A percentile compares a stretch with the other conserved stretches of the same genome.
Conservation (phyloP, 2,797 vertebrate species). For the Sebastiscus albofasciatus region DNA sequence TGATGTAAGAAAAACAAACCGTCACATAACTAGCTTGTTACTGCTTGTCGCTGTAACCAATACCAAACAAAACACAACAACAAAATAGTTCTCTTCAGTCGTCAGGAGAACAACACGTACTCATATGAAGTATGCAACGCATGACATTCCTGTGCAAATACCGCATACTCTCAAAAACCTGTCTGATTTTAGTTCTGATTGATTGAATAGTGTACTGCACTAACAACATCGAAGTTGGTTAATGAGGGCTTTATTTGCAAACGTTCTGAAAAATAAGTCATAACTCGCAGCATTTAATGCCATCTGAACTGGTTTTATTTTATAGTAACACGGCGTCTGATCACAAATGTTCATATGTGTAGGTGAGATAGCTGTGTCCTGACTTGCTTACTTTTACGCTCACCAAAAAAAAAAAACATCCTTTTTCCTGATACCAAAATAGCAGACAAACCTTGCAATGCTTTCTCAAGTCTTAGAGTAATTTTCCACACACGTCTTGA, state of each 20-base stretch:
- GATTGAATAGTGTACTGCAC: not conserved
- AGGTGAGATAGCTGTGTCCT: not conserved
- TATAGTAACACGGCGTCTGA: not conserved
- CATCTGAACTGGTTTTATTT: not conserved
- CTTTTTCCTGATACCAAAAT: not conserved
- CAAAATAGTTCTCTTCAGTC: not conserved
- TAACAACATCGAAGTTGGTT: not conserved
- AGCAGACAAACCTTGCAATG: not conserved
- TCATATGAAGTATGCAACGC: not conserved
- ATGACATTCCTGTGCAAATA: not conserved
- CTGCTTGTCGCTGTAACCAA: too few species aligned
- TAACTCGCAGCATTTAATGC: not conserved
- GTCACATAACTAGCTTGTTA: too few species aligned
- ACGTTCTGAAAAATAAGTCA: not conserved
- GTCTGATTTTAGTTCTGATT: not conserved
- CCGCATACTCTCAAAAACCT: not conserved
- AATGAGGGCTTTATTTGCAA: not conserved
- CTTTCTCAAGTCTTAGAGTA: not conserved
- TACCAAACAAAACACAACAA: too few species aligned
- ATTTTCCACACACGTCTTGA: not conserved
- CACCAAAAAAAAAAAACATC: not conserved
- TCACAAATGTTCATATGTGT: not conserved
- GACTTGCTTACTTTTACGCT: not conserved
- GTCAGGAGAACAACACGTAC: not conserved
- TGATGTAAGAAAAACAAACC: not conserved